These are phyloP conservation scores for Drosophila hamatofila DNA, from an alignment of 2,888 invertebrate genomes.

Conservation along the genomic window DNA sequence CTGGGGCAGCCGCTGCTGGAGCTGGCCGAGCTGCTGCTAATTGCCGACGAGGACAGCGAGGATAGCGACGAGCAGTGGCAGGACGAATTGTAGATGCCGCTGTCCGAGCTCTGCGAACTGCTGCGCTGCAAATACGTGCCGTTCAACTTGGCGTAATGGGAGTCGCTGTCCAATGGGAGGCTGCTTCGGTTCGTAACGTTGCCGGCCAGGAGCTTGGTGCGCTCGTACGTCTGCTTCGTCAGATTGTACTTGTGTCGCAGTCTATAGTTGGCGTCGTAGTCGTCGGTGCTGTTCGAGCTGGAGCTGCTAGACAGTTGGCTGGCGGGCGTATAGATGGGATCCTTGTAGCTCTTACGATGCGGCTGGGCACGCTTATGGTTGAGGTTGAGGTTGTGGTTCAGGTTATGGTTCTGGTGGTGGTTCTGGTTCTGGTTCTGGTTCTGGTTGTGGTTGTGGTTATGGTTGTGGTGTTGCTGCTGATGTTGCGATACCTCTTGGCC, in stretches of 20 bases:
- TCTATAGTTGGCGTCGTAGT: constrained; percentile 74
- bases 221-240: constrained; percentile 79
- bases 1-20: constrained; percentile 83
- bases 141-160: constrained; percentile 69
- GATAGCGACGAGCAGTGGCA: constrained; percentile 80
- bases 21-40: constrained; percentile 84
- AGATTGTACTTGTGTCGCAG: constrained; percentile 79
- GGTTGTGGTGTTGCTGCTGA: constrained; percentile 77
- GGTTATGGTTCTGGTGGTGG: constrained; percentile 37
- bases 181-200: constrained; percentile 31
- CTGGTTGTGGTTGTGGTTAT: constrained; percentile 53
- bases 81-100: constrained; percentile 83
- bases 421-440: constrained; percentile 59
- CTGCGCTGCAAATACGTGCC: constrained; percentile 56
- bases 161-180: constrained; percentile 60
- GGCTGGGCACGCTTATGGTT: constrained; percentile 48
- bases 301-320: constrained; percentile 74
- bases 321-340: constrained; percentile 68
- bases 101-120: constrained; percentile 80
- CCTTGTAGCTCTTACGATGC: constrained; percentile 51
- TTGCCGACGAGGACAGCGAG: constrained; percentile 76
- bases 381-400: constrained; percentile 45
- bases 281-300: constrained; percentile 65
- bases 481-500: constrained; percentile 86
- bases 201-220: constrained; percentile 61